Conservation (phyloP, 2,113 vertebrate species). For the Amphiprion percula region DNA sequence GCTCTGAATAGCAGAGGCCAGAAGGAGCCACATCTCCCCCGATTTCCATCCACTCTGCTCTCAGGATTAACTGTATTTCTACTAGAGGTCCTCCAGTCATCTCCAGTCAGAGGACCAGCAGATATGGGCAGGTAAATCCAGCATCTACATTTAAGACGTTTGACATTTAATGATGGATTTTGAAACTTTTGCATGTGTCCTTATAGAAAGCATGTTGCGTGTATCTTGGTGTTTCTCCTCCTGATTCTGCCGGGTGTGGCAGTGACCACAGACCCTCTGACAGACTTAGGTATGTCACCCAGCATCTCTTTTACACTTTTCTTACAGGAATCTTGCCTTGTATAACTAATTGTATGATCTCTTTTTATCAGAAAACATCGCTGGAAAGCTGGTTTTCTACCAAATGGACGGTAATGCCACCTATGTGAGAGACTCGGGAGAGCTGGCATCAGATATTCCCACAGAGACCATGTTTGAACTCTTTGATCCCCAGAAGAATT, state of each 20-base stretch:
- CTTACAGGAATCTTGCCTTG: not conserved
- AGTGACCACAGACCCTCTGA: slow-evolving; percentile 35
- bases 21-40: not conserved
- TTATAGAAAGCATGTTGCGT: slow-evolving; percentile 41
- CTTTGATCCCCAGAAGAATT: slow-evolving; percentile 85
- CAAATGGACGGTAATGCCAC: slow-evolving; percentile 85
- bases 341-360: not conserved
- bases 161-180: not conserved
- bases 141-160: not conserved
- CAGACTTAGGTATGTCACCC: slow-evolving; percentile 65
- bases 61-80: not conserved
- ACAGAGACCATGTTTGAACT: slow-evolving; percentile 87
- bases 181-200: slow-evolving; percentile 6
- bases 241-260: slow-evolving; percentile 45
- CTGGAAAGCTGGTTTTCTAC: slow-evolving; percentile 87
- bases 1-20: slow-evolving; percentile 22
- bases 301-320: not conserved
- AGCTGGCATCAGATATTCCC: slow-evolving; percentile 77
- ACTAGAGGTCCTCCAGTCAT: slow-evolving; percentile 15
- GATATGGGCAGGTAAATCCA: slow-evolving; percentile 75
- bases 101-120: slow-evolving; percentile 35
- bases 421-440: slow-evolving; percentile 73
- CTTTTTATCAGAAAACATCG: slow-evolving; percentile 83
- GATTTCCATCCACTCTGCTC: not conserved
- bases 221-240: slow-evolving; percentile 41